phyloP scores from a whole-genome alignment of 2,113 vertebrate genomes.

The Istiophorus platypterus region DNA sequence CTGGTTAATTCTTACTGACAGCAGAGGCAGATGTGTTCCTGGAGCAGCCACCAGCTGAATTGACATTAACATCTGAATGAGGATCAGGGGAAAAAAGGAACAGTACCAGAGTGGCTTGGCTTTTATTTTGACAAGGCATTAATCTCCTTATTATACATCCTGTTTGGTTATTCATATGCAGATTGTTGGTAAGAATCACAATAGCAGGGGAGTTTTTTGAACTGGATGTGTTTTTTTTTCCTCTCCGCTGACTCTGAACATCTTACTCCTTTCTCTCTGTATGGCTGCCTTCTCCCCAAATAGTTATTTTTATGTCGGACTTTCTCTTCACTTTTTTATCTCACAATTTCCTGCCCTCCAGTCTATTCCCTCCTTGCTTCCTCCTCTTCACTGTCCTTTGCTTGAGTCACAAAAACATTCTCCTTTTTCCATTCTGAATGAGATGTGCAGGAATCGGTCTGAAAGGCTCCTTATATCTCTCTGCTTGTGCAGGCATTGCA shows the following conservation, averaged over 20 bases:
- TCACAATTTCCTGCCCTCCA: conserved; percentile 54
- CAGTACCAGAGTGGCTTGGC: neutral
- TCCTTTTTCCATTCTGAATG: neutral
- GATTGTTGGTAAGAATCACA: neutral
- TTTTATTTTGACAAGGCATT: conserved; percentile 36
- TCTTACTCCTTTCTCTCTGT: neutral
- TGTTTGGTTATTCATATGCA: conserved; percentile 18
- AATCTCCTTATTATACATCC: conserved; percentile 21
- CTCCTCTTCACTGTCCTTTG: conserved; percentile 31
- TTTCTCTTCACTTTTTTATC: conserved; percentile 42
- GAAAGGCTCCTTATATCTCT: conserved; percentile 2
- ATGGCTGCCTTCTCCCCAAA: conserved; percentile 17
- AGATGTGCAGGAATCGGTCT: conserved; percentile 30
- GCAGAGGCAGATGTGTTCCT: conserved; percentile 40
- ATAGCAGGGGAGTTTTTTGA: neutral
- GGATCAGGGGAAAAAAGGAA: neutral
- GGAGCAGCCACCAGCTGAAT: neutral
- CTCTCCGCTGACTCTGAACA: conserved; percentile 11
- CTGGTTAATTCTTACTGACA: conserved; percentile 59
- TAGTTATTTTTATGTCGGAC: conserved; percentile 59
- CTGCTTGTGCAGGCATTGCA: neutral
- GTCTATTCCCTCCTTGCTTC: conserved; percentile 9
- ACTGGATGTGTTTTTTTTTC: neutral
- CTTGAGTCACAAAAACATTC: conserved; percentile 15
- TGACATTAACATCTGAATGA: conserved; percentile 54